These are phyloP conservation scores for Ametastegia equiseti DNA, from an alignment of 2,888 invertebrate genomes.

Conservation along the genomic window DNA sequence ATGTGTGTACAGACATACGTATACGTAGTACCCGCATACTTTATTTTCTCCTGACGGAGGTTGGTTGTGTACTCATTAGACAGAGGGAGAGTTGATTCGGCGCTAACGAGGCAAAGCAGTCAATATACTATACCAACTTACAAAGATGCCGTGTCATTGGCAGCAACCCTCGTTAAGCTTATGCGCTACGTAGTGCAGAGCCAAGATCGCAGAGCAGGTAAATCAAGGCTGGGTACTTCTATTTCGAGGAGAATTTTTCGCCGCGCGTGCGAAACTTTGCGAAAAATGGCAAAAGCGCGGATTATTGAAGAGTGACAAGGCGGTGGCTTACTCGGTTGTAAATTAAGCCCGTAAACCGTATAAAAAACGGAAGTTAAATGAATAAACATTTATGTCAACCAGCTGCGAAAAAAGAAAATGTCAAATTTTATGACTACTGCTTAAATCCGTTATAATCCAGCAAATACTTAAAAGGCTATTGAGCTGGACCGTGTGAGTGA, in stretches of 20 bases:
- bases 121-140: slow-evolving; percentile 27
- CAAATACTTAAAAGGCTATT: background rate
- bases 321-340: background rate
- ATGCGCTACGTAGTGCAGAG: background rate
- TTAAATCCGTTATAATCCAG: slow-evolving; percentile 18
- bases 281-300: background rate
- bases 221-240: background rate
- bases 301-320: background rate
- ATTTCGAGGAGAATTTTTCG: background rate
- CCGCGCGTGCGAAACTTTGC: background rate
- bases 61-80: slow-evolving; percentile 41
- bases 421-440: slow-evolving; percentile 1
- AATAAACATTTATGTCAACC: background rate
- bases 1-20: background rate
- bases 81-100: slow-evolving; percentile 34
- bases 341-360: background rate
- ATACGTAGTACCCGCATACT: background rate
- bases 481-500: background rate
- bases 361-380: background rate
- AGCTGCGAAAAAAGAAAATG: background rate
- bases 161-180: slow-evolving; percentile 29
- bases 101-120: slow-evolving; percentile 39
- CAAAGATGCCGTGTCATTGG: slow-evolving; percentile 43
- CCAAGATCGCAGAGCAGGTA: slow-evolving; percentile 9
- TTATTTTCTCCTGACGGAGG: background rate